Evolutionary conservation across 2,888 invertebrate species (phyloP).

Genomic region (Lasioglossum calceatum): DNA sequence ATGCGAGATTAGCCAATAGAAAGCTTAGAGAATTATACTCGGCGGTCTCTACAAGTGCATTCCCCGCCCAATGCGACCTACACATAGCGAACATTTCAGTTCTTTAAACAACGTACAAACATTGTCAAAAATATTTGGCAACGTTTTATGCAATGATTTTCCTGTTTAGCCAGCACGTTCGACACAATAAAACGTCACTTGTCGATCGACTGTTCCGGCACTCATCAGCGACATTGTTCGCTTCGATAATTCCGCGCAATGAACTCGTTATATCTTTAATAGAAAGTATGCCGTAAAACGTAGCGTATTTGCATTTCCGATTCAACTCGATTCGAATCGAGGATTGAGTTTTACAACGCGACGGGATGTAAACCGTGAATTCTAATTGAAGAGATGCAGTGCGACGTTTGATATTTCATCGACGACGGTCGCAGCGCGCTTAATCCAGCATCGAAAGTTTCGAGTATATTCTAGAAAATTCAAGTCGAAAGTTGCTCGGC

Average conservation of each 20-base stretch:
- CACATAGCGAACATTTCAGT: neutral
- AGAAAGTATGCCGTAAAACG: neutral
- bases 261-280: neutral
- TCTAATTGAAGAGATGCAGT: conserved; percentile 29
- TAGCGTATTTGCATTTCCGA: neutral
- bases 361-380: conserved; percentile 7
- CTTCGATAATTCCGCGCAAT: neutral
- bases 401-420: conserved; percentile 24
- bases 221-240: neutral
- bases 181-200: neutral
- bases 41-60: neutral
- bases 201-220: neutral
- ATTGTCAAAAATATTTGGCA: neutral
- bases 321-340: neutral
- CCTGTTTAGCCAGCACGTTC: neutral
- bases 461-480: conserved; percentile 46
- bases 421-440: conserved; percentile 23
- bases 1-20: neutral
- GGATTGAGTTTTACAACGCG: neutral
- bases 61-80: neutral
- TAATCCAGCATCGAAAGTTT: conserved; percentile 55
- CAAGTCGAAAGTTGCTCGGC: conserved; percentile 39
- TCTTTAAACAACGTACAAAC: neutral
- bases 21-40: neutral
- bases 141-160: neutral